Conservation (phyloP, 1,140 invertebrate species). For the Euura lappo region DNA sequence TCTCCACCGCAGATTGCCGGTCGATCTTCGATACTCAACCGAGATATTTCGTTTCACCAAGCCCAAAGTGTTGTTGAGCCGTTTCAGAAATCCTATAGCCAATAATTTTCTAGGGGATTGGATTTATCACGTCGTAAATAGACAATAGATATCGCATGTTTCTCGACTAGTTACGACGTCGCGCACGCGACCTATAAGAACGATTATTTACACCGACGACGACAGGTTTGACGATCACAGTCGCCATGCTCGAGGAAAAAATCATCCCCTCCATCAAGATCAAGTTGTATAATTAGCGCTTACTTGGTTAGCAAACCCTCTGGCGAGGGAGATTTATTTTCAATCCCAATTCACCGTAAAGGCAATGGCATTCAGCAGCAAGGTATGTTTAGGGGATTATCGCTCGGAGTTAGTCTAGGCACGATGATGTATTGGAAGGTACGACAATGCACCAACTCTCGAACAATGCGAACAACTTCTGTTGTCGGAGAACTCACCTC, state of each 20-base stretch:
- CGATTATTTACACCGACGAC: no score
- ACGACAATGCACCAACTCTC: conserved; percentile 44
- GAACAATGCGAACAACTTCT: conserved; percentile 25
- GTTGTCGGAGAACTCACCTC: not conserved
- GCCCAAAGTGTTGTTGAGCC: not conserved
- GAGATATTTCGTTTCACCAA: not conserved
- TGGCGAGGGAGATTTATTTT: conserved; percentile 27
- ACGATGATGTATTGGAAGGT: conserved; percentile 45
- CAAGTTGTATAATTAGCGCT: no score
- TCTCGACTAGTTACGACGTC: not conserved
- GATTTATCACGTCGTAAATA: not conserved
- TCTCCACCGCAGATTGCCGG: no score
- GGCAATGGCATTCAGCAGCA: conserved; percentile 24
- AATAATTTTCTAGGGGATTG: not conserved
- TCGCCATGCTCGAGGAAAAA: no score
- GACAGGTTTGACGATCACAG: no score
- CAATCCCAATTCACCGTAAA: conserved; percentile 28
- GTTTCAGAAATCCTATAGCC: not conserved
- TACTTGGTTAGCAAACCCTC: no score
- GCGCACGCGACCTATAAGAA: no score
- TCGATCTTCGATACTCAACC: not conserved
- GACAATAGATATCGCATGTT: not conserved
- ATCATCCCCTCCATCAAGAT: no score
- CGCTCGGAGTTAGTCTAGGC: conserved; percentile 44
- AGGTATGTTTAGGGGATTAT: conserved; percentile 47